Percentiles rank a stretch among this genome's conserved stretches.
Conservation (phyloP, 2,113 vertebrate species). For the Chlamydotis undulata region DNA sequence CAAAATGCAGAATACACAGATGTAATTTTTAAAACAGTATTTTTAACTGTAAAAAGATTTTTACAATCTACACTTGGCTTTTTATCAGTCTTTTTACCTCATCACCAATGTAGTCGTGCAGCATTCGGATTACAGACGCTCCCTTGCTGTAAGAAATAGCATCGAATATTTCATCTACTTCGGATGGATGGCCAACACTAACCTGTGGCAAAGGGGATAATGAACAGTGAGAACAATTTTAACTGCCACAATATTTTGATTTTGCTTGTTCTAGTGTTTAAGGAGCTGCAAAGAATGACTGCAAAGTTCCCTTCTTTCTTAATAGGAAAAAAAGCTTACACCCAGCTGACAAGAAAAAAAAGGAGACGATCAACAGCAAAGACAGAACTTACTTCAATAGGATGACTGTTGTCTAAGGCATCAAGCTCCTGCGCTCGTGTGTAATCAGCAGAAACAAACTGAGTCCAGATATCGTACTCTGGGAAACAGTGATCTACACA, state of each 20-base stretch:
- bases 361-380: background rate
- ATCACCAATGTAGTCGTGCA: slow-evolving; percentile 96
- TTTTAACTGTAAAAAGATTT: background rate
- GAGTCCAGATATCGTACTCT: slow-evolving; percentile 99
- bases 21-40: rapidly evolving
- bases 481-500: slow-evolving; percentile 99
- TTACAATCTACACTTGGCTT: background rate
- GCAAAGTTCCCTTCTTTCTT: background rate
- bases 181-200: slow-evolving; percentile 94
- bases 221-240: background rate
- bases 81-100: slow-evolving; percentile 78
- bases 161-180: slow-evolving; percentile 98
- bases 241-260: background rate
- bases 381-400: slow-evolving; percentile 86
- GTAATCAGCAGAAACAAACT: slow-evolving; percentile 98
- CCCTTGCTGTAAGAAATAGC: slow-evolving; percentile 99
- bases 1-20: rapidly evolving
- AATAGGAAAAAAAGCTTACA: background rate
- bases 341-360: background rate
- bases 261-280: background rate
- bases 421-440: slow-evolving; percentile 96
- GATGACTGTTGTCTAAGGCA: slow-evolving; percentile 97
- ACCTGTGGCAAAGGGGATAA: slow-evolving; percentile 78
- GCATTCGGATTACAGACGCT: slow-evolving; percentile 97
- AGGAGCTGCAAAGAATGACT: background rate